Conservation (phyloP, 2,797 vertebrate species). For the Enteromius treurensis region DNA sequence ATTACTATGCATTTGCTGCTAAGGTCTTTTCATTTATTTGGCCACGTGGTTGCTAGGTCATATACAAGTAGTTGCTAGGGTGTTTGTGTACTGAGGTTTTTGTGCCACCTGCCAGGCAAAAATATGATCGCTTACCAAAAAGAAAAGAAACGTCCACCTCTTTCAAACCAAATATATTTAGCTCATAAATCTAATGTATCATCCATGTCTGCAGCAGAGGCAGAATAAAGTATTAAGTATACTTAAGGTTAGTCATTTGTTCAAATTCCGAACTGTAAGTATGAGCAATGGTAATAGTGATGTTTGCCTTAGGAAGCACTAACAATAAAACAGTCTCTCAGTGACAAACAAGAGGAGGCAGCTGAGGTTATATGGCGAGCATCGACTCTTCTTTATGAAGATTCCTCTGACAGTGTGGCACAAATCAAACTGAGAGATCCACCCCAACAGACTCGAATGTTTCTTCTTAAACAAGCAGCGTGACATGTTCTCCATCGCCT, state of each 20-base stretch:
- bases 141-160: background rate
- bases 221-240: background rate
- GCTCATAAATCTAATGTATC: background rate
- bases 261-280: background rate
- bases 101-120: background rate
- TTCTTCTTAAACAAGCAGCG: slow-evolving; percentile 58
- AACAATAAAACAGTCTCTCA: background rate
- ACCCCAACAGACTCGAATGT: slow-evolving; percentile 57
- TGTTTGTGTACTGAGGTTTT: background rate
- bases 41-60: background rate
- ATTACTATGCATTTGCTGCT: background rate
- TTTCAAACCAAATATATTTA: background rate
- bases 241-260: background rate
- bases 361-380: background rate
- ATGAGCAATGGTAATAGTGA: background rate
- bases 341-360: slow-evolving; percentile 31
- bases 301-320: background rate
- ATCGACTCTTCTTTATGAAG: slow-evolving; percentile 21
- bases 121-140: background rate
- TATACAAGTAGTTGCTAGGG: background rate
- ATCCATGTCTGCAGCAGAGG: background rate
- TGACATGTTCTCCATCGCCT: slow-evolving; percentile 6
- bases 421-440: slow-evolving; percentile 21
- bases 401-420: slow-evolving; percentile 61
- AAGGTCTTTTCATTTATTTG: background rate